A percentile compares a stretch with the other conserved stretches of the same genome.
phyloP scores from a whole-genome alignment of 2,797 vertebrate genomes.

The Cetoscarus ocellatus region DNA sequence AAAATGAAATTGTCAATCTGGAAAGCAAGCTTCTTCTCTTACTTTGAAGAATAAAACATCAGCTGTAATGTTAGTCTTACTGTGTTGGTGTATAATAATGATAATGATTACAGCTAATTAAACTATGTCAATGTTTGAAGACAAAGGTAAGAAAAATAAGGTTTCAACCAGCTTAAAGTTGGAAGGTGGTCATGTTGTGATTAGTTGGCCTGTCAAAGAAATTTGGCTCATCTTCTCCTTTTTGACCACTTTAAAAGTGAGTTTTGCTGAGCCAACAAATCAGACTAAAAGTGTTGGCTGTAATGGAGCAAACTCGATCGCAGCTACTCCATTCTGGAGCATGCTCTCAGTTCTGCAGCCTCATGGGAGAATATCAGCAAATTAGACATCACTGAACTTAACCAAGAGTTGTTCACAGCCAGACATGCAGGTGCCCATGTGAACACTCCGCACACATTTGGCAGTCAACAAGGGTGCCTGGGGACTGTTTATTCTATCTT shows the following conservation, averaged over 20 bases:
- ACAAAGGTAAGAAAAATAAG: no score
- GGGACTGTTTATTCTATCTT: conserved; percentile 27
- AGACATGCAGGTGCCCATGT: conserved; percentile 36
- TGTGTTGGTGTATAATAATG: no score
- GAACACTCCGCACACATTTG: conserved; percentile 5
- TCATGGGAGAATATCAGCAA: conserved; percentile 50
- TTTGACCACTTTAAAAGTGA: conserved; percentile 76
- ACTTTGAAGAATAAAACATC: conserved; percentile 38
- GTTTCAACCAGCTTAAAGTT: not conserved
- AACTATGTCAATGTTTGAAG: no score
- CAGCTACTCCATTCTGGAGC: conserved; percentile 46
- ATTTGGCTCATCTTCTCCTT: conserved; percentile 67
- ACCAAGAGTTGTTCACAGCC: conserved; percentile 22
- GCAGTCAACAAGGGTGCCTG: conserved; percentile 12
- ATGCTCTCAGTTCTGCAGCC: conserved; percentile 48
- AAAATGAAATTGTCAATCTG: no score
- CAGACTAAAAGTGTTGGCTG: conserved; percentile 66
- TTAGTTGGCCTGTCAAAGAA: conserved; percentile 37
- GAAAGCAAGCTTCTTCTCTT: conserved; percentile 11
- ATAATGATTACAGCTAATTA: no score
- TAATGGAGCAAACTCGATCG: conserved; percentile 80
- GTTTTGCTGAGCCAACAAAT: conserved; percentile 77
- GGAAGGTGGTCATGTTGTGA: conserved; percentile 18
- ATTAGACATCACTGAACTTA: conserved; percentile 46
- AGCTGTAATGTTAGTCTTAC: not conserved